A percentile compares a stretch with the other conserved stretches of the same genome.
These are phyloP conservation scores for Tyto alba DNA, from an alignment of 2,113 vertebrate species.

Conservation along the genomic window DNA sequence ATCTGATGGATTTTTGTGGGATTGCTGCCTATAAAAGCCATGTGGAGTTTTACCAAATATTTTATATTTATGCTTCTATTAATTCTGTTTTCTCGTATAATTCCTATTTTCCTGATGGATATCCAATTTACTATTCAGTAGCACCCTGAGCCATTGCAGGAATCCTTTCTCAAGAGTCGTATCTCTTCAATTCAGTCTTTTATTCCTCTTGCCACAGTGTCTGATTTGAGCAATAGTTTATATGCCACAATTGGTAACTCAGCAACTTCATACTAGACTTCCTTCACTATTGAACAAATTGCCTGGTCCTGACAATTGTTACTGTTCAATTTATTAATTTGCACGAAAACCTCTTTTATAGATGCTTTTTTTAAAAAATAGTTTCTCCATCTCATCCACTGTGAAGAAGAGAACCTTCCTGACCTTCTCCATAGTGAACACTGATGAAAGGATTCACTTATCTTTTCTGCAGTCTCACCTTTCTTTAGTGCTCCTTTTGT, in stretches of 20 bases:
- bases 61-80: background rate
- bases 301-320: background rate
- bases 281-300: background rate
- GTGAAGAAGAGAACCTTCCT: background rate
- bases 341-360: background rate
- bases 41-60: background rate
- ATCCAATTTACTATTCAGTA: background rate
- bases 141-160: background rate
- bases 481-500: background rate
- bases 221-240: background rate
- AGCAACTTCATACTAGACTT: background rate
- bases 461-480: background rate
- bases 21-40: background rate
- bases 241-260: background rate
- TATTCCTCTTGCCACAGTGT: background rate
- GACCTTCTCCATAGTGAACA: background rate
- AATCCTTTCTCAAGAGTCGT: background rate
- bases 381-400: background rate
- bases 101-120: background rate
- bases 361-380: background rate
- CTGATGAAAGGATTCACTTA: background rate
- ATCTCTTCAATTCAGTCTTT: background rate
- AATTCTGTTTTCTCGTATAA: background rate
- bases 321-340: conserved; percentile 11
- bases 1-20: background rate